phyloP scores from a whole-genome alignment of 2,797 vertebrate genomes.

The Nyctalus aviator region DNA sequence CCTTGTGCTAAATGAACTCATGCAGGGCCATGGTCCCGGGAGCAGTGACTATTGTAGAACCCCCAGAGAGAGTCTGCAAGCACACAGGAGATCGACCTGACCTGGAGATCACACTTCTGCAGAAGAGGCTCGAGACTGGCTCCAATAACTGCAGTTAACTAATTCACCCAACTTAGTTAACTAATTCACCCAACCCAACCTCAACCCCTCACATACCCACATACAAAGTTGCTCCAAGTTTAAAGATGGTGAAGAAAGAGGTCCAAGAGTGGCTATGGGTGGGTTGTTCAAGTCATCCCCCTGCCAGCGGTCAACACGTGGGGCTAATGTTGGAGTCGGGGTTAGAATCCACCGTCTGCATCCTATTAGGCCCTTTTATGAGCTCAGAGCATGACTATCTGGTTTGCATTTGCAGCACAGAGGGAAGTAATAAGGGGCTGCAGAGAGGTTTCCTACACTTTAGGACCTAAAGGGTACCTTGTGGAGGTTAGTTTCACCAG shows the following conservation, averaged over 20 bases:
- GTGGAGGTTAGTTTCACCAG: background rate
- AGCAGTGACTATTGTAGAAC: background rate
- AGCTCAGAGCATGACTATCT: conserved; percentile 55
- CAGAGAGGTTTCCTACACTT: background rate
- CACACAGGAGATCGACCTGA: background rate
- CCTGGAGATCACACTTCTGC: background rate
- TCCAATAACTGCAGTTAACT: background rate
- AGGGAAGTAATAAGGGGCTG: background rate
- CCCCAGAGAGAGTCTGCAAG: background rate
- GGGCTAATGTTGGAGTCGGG: background rate
- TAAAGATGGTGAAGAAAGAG: conserved; percentile 25
- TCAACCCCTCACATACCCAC: background rate
- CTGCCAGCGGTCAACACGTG: background rate
- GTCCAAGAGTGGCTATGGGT: background rate
- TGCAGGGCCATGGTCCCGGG: background rate
- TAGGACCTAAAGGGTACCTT: background rate
- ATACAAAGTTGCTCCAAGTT: conserved; percentile 29
- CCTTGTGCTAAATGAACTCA: background rate
- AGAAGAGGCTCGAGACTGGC: background rate
- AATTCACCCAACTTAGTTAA: background rate
- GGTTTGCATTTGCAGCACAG: conserved; percentile 60
- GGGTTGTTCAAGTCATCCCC: background rate
- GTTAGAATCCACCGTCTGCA: conserved; percentile 35
- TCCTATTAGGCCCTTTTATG: conserved; percentile 61
- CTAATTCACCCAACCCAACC: background rate